Percentiles rank a stretch among this genome's conserved stretches.
Evolutionary conservation across 2,797 vertebrate species (phyloP).

Genomic region (Peromyscus eremicus): DNA sequence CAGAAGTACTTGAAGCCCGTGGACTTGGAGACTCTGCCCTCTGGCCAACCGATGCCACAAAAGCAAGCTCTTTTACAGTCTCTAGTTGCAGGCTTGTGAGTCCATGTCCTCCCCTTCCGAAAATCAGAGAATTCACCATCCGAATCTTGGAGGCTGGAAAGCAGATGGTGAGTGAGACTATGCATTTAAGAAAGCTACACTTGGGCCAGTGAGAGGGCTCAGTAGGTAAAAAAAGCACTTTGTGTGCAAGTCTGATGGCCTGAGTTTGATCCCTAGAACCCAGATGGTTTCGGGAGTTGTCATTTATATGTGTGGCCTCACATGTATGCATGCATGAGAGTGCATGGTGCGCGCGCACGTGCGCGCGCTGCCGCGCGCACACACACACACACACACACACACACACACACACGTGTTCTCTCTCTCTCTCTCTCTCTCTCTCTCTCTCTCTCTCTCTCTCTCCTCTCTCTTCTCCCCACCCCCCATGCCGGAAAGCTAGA

Average conservation of each 20-base stretch:
- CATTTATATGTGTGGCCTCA: neutral
- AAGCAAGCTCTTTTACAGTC: slow-evolving; percentile 30
- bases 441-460: too few relatives aligned
- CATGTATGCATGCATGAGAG: neutral
- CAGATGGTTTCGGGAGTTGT: neutral
- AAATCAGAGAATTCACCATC: slow-evolving; percentile 49
- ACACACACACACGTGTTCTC: accelerated
- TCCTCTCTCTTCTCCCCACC: neutral
- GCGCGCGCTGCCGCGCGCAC: neutral
- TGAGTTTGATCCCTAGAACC: neutral
- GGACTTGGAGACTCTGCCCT: slow-evolving; percentile 38
- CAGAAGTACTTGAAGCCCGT: neutral
- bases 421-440: too few relatives aligned
- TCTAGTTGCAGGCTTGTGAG: slow-evolving; percentile 11
- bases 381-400: accelerated
- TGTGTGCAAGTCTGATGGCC: neutral
- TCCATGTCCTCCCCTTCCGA: slow-evolving; percentile 40
- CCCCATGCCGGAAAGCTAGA: neutral
- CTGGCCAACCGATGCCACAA: neutral
- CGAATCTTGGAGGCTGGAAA: slow-evolving; percentile 40
- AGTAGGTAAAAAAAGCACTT: neutral
- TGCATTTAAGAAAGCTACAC: neutral
- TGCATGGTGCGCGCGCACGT: too few relatives aligned
- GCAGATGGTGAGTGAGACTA: neutral
- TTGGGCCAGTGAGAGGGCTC: neutral